These are phyloP conservation scores for Pachycephus smyrnensis DNA, from an alignment of 2,888 invertebrate species.

Conservation along the genomic window DNA sequence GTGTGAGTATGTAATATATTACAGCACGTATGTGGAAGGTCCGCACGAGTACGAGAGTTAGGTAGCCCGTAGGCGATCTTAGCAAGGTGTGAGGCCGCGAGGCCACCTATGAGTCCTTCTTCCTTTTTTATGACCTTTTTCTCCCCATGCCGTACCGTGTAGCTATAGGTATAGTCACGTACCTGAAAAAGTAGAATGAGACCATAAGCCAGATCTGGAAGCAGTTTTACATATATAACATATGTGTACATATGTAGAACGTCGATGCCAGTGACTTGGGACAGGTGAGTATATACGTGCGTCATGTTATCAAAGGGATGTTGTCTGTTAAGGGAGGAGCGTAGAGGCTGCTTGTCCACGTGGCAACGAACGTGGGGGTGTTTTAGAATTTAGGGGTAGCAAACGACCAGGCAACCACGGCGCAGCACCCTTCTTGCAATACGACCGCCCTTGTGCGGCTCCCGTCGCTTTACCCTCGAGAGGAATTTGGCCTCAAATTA, in stretches of 20 bases:
- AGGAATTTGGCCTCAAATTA: slow-evolving; percentile 65
- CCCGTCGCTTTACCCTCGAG: slow-evolving; percentile 59
- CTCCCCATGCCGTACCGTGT: slow-evolving; percentile 22
- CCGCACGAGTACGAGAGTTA: slow-evolving; percentile 30
- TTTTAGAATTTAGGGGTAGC: slow-evolving; percentile 53
- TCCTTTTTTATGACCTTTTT: slow-evolving; percentile 29
- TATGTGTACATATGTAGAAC: not conserved
- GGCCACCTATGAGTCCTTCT: slow-evolving; percentile 52
- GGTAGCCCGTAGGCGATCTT: slow-evolving; percentile 48
- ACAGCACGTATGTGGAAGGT: slow-evolving; percentile 22
- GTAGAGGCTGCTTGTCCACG: not conserved
- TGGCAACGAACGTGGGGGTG: slow-evolving; percentile 32
- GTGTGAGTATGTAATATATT: slow-evolving; percentile 41
- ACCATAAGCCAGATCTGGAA: not conserved
- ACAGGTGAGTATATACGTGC: not conserved
- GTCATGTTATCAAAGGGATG: not conserved
- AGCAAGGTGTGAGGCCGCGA: slow-evolving; percentile 51
- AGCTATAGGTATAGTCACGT: not conserved
- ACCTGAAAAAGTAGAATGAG: not conserved
- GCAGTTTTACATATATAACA: not conserved
- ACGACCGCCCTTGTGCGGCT: slow-evolving; percentile 54
- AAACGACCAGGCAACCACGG: slow-evolving; percentile 44
- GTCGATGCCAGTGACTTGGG: not conserved
- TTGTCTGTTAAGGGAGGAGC: not conserved
- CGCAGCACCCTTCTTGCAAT: slow-evolving; percentile 51